A percentile compares a stretch with the other conserved stretches of the same genome.
Conservation (phyloP, 2,113 vertebrate species). For the Podiceps cristatus region DNA sequence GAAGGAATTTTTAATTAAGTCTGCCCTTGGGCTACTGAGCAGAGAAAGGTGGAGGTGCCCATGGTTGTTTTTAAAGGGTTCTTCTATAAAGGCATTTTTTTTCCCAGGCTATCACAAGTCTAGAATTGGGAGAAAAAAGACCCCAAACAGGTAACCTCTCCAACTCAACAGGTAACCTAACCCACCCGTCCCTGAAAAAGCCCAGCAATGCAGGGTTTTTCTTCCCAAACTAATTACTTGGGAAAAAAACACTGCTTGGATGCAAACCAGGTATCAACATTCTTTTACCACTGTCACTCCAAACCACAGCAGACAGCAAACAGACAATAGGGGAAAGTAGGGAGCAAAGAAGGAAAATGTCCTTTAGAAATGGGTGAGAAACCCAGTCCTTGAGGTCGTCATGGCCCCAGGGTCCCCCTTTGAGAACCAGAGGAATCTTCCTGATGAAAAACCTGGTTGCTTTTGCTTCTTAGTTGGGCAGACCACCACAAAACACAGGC, state of each 20-base stretch:
- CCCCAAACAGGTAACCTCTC: slow-evolving; percentile 10
- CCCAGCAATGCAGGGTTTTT: neutral
- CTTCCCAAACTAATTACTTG: slow-evolving; percentile 50
- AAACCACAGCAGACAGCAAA: neutral
- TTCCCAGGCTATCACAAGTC: slow-evolving; percentile 53
- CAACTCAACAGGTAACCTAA: slow-evolving; percentile 50
- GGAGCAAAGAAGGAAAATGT: neutral
- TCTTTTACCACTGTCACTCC: slow-evolving; percentile 5
- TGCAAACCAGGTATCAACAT: slow-evolving; percentile 13
- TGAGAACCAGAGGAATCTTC: neutral
- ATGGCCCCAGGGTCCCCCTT: accelerated
- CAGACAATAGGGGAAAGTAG: neutral
- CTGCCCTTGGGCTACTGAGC: slow-evolving; percentile 52
- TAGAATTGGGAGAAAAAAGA: neutral
- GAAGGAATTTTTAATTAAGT: slow-evolving; percentile 72
- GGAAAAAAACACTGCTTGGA: slow-evolving; percentile 44
- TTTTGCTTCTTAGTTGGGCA: neutral
- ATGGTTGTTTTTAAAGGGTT: slow-evolving; percentile 19
- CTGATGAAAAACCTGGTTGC: neutral
- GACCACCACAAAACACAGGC: neutral
- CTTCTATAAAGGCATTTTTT: slow-evolving; percentile 28
- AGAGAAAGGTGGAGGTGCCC: slow-evolving; percentile 16
- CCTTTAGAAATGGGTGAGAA: neutral
- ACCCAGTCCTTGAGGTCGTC: neutral
- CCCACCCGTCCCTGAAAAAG: slow-evolving; percentile 12